Base-by-base conservation (phyloP, 2,888 invertebrate species). In the Chloroclysta siterata region DNA sequence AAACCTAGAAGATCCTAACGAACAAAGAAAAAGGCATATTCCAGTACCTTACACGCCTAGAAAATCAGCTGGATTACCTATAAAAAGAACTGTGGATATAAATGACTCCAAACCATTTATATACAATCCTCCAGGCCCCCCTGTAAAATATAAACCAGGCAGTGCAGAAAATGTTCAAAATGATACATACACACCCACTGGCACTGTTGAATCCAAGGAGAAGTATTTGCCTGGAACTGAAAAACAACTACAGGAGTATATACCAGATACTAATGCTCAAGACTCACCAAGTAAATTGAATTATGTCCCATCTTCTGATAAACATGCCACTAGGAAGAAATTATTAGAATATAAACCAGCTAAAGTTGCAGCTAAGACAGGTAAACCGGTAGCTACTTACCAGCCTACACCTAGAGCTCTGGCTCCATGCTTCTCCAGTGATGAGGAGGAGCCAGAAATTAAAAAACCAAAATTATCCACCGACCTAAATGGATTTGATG, bases 11-110 rank as follows among this genome's bases (percentile, higher is more conserved):
- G 90, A 88, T 46, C 70, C 65, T 51, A 79, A 74, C 65, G 91
- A 91, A 72, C 87, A 87, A 74, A 84, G 81, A 72, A 89, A 81
- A 68, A 84, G 87, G 74, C 93, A 93, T 73, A 93, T 93, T 72
- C 93, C 93, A 56, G 93, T 93, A 52, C 93, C 93, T 33, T 93
- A 93, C 61, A 93, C 93, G 15, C 93, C 93, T 6, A 82, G 92
- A 67, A 92, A 93, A 76, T 93, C 93, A 29, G 79, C 86, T 11
- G 84, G 82, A 68, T 63, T 87, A 65, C 77, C 86, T 51, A 84
- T 90, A 14, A 88, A 87, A 72, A 84, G 90, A 61, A 82, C 88
- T 47, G 72, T 81, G 51, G 90, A 90, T 54, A 81, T 80, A 50
- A 87, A 89, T 78, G 89, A 85, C 47, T 79, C 81, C 36, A 90